These are phyloP conservation scores for Pelvicachromis taeniatus DNA, from an alignment of 2,113 vertebrate genomes.

Conservation along the genomic window DNA sequence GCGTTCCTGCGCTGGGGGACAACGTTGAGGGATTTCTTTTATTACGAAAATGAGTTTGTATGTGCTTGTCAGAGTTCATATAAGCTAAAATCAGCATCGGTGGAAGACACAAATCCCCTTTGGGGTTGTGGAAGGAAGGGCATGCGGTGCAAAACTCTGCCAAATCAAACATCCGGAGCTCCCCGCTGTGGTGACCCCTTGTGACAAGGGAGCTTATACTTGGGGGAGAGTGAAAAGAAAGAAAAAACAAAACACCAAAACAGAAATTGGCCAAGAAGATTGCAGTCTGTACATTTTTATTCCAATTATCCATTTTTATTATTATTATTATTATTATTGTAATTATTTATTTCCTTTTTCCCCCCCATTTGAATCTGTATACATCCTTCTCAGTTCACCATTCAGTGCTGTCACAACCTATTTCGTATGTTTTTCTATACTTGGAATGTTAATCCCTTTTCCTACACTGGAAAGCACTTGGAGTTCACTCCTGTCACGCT, in stretches of 20 bases:
- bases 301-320: neutral
- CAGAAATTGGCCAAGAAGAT: neutral
- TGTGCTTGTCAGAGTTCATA: neutral
- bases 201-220: neutral
- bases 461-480: neutral
- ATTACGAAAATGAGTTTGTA: neutral
- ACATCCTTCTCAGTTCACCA: neutral
- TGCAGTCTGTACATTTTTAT: neutral
- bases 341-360: rapidly evolving
- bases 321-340: neutral
- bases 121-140: neutral
- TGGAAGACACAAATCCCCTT: neutral
- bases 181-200: neutral
- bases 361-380: neutral
- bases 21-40: neutral
- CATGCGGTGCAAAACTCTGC: neutral
- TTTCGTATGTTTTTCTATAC: neutral
- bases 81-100: neutral
- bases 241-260: neutral
- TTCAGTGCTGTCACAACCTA: neutral
- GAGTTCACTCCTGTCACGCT: neutral
- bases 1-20: too few species aligned
- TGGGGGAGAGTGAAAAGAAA: neutral
- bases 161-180: neutral
- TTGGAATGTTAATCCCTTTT: neutral